Conservation (phyloP, 2,888 invertebrate genomes). For the Perizoma flavofasciatum region DNA sequence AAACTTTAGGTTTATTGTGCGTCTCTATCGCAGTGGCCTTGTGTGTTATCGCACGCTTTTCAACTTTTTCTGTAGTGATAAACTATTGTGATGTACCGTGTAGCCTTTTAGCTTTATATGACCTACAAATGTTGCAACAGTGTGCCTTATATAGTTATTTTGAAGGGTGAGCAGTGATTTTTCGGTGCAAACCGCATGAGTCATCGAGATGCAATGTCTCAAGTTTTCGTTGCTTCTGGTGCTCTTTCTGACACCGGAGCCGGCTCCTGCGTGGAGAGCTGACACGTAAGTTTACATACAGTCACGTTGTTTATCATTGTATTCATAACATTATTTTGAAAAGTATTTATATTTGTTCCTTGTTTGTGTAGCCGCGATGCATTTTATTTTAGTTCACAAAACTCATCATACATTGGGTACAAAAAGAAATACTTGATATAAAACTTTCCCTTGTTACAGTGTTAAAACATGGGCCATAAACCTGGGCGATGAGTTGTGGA, state of each 20-base stretch:
- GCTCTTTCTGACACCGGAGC: slow-evolving; percentile 64
- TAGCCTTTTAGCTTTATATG: slow-evolving; percentile 55
- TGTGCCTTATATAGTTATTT: slow-evolving; percentile 74
- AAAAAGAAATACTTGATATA: neutral
- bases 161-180: slow-evolving; percentile 42
- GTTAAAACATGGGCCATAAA: slow-evolving; percentile 91
- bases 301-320: neutral
- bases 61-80: slow-evolving; percentile 53
- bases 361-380: too few relatives aligned
- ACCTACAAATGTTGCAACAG: slow-evolving; percentile 59
- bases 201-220: slow-evolving; percentile 67
- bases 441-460: slow-evolving; percentile 68
- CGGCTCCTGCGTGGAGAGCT: slow-evolving; percentile 65
- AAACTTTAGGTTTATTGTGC: slow-evolving; percentile 61
- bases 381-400: slow-evolving; percentile 7
- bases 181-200: slow-evolving; percentile 54
- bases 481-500: slow-evolving; percentile 91
- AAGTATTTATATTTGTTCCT: too few relatives aligned
- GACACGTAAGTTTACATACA: slow-evolving; percentile 55
- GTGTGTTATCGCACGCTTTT: slow-evolving; percentile 61
- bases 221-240: slow-evolving; percentile 59
- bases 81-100: slow-evolving; percentile 45
- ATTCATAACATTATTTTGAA: neutral
- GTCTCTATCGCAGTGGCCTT: slow-evolving; percentile 71
- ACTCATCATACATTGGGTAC: neutral